Base-by-base conservation (phyloP, 2,888 invertebrate species). In the Mythimna impura region DNA sequence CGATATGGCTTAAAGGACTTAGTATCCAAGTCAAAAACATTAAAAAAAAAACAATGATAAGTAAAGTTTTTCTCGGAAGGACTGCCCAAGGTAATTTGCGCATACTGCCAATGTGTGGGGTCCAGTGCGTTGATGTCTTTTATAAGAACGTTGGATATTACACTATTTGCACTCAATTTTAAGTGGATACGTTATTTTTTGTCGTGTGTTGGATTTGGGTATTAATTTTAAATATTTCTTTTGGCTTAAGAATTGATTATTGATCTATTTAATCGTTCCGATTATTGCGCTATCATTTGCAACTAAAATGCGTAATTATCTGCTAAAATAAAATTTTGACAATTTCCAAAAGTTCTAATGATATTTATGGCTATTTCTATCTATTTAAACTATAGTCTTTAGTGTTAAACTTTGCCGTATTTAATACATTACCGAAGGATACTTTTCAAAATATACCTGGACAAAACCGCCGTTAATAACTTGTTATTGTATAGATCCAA, bases 61-160 rank as follows among this genome's bases (percentile, higher is more conserved):
- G 62, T 52, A 34, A 75, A 73, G 75, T 68, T 76, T 25, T 90
- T 91, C 90, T 78, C 43, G 81, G 89, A 91, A 90, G 89, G 88
- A 81, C 76, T 50, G 43, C 14, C 12, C 34, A 66, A 22, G 57
- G 55, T 22, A 22, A 34, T 30, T 12, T 30, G 36, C 0, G 55
- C 57, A 50, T 10, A 2, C 12, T 30, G 25, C 52, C 63, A 57
- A 60, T 52, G 64, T 57, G 67, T 64, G 69, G 66, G 78, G 73
- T 58, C 68, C 65, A 70, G 73, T 80, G 83, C 91, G 91, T 91
- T 91, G 89, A 91, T 88, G 87, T 91, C 91, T 91, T 91, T 91
- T 90, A 89, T 81, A 81, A 73, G 78, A 65, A 72, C 72, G 40
- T 54, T 55, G 71, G 75, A 72, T 73, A 34, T 60, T 3, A 34